These are phyloP conservation scores for Listronotus oregonensis DNA, from an alignment of 1,140 invertebrate genomes.

Conservation along the genomic window DNA sequence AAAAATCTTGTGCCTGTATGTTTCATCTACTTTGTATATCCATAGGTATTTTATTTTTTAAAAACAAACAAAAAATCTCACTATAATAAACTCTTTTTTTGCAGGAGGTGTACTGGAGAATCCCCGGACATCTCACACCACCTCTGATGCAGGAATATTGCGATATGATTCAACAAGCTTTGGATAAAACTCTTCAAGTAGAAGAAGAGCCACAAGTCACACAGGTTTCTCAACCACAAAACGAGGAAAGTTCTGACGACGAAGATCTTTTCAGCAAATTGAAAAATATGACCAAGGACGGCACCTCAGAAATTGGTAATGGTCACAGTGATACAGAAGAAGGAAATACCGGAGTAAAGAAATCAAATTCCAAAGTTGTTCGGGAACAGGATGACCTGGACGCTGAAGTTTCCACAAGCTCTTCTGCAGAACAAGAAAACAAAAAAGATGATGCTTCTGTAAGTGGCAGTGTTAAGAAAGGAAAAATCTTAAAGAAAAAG, in stretches of 20 bases:
- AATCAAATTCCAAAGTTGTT: no score
- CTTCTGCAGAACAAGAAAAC: background rate
- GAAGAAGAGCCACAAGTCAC: slow-evolving; percentile 36
- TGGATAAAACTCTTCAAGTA: slow-evolving; percentile 55
- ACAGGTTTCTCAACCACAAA: slow-evolving; percentile 15
- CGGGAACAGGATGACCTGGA: no score
- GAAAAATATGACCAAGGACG: slow-evolving; percentile 42
- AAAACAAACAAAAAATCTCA: no score
- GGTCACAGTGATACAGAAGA: slow-evolving; percentile 8
- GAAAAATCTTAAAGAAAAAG: background rate
- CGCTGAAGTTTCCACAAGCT: no score
- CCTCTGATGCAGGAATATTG: slow-evolving; percentile 57
- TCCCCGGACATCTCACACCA: slow-evolving; percentile 59
- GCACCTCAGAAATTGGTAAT: slow-evolving; percentile 24
- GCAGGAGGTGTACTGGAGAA: slow-evolving; percentile 66
- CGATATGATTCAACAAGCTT: slow-evolving; percentile 55
- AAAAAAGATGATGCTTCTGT: background rate
- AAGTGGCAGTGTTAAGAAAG: no score
- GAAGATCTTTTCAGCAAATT: slow-evolving; percentile 49
- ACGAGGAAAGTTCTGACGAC: slow-evolving; percentile 43
- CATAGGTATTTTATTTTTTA: no score
- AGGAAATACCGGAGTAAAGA: slow-evolving; percentile 20
- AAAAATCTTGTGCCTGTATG: no score
- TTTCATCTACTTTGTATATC: no score
- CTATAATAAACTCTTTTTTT: slow-evolving; percentile 20